These are phyloP conservation scores for Barbus barbus DNA, from an alignment of 2,113 vertebrate species.

Conservation along the genomic window DNA sequence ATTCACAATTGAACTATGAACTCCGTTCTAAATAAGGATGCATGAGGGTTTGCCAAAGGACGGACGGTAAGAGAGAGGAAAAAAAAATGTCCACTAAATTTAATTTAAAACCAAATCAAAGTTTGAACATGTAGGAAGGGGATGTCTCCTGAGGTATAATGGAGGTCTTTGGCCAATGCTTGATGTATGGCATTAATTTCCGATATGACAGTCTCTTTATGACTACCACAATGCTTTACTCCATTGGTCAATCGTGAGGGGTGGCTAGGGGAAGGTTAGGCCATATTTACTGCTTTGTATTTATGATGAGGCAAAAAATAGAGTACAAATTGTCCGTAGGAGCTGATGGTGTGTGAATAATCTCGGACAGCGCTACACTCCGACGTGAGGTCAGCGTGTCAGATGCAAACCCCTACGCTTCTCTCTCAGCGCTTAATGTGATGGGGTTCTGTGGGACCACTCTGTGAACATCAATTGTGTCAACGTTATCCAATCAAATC, in stretches of 20 bases:
- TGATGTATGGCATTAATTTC: slow-evolving; percentile 83
- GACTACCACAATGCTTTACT: slow-evolving; percentile 59
- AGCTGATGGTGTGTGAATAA: slow-evolving; percentile 50
- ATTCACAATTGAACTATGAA: slow-evolving; percentile 44
- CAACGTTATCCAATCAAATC: slow-evolving; percentile 12
- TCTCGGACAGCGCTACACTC: slow-evolving; percentile 51
- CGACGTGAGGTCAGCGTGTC: slow-evolving; percentile 29
- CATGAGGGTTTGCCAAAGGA: not conserved
- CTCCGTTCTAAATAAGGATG: slow-evolving; percentile 17
- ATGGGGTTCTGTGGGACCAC: slow-evolving; percentile 37
- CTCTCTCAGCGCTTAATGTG: not conserved
- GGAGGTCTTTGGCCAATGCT: slow-evolving; percentile 60
- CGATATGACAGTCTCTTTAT: slow-evolving; percentile 77
- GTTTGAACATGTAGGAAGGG: slow-evolving; percentile 43
- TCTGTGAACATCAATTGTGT: not conserved
- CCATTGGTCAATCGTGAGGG: slow-evolving; percentile 36
- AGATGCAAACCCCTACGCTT: not conserved
- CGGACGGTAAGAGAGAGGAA: not conserved
- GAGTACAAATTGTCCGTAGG: slow-evolving; percentile 71
- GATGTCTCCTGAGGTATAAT: slow-evolving; percentile 50
- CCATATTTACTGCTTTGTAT: slow-evolving; percentile 58
- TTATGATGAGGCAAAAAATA: slow-evolving; percentile 56
- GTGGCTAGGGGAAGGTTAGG: slow-evolving; percentile 50
- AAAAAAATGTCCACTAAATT: slow-evolving; percentile 20
- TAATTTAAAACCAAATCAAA: slow-evolving; percentile 51